Evolutionary conservation across 2,797 vertebrate species (phyloP), one percentile per base, ranked within the genome.

Genomic region (Danio albolineatus): DNA sequence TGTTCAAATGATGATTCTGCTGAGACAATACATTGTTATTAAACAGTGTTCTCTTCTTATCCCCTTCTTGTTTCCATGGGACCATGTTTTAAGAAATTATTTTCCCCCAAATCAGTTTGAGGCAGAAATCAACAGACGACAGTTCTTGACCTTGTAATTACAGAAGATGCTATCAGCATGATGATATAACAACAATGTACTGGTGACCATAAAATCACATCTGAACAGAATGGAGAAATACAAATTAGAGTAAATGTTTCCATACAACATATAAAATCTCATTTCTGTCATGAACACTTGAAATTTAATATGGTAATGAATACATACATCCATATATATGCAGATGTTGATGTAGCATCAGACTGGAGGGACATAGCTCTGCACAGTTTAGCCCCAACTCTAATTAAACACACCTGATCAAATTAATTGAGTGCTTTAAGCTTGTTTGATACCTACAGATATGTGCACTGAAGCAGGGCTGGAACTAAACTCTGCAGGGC

Each of bases 161-260:
- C 91, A 93, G 91, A 91, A 92, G 92, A 94, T 94, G 87, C 86
- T 93, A 94, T 94, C 93, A 82, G 84, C 41, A 5, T 82, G 51
- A 81, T 54, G 72, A 84, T 86, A 88, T 86, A 89, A 90, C 86
- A 89, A 85, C 82, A 89, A 85, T 72, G 82, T 73, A 85, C 57
- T 82, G 75, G 87, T 82, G 89, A 88, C 87, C 87, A 69, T 88
- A 89, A 87, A 87, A 86, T 61, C 66, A 54, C 17, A 6, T 19
- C 70, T 70, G 80, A 78, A 73, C 69, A 73, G 61, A 49, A 36
- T 14, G 12, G 17, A 13, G 44, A 51, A 78, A 51, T 54, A 73
- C 13, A 21, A 64, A 53, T 56, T 44, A 65, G 59, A 73, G 69
- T 73, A 65, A 64, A 65, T 73, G 46, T 73, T 65, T 46, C 39